A percentile compares a stretch with the other conserved stretches of the same genome.
Evolutionary conservation across 2,797 vertebrate species (phyloP).

Genomic region (Aphelocoma californica): DNA sequence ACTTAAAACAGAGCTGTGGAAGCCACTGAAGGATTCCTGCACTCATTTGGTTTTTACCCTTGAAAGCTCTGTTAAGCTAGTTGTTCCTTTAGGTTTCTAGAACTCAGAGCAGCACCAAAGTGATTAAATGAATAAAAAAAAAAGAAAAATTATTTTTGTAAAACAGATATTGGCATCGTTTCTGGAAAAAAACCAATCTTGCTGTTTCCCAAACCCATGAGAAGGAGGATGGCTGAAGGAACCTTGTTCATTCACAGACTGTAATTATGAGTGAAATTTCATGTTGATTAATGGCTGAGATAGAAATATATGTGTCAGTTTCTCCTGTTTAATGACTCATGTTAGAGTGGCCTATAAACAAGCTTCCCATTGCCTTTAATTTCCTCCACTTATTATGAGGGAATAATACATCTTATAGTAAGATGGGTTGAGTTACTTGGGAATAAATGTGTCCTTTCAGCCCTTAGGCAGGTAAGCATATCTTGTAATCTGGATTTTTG

Average conservation of each 20-base stretch:
- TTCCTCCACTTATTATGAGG: neutral
- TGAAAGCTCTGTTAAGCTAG: neutral
- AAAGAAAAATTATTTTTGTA: neutral
- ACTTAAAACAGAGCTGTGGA: neutral
- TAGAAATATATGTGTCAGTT: neutral
- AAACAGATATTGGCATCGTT: neutral
- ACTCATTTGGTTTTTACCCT: neutral
- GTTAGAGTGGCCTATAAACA: neutral
- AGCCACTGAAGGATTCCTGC: neutral
- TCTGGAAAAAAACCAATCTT: neutral
- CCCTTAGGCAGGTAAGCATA: neutral
- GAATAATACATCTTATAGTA: neutral
- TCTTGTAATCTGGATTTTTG: neutral
- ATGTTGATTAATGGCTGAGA: neutral
- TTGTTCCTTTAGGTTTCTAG: neutral
- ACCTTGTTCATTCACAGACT: neutral
- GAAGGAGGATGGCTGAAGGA: neutral
- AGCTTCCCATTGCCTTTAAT: neutral
- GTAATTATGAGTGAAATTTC: neutral
- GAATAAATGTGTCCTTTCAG: neutral
- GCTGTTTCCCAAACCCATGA: neutral
- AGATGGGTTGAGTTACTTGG: neutral
- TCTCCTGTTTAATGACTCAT: neutral
- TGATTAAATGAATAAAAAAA: neutral
- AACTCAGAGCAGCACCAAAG: neutral